Conservation (phyloP, 2,888 invertebrate species). For the Drosophila anomalata region DNA sequence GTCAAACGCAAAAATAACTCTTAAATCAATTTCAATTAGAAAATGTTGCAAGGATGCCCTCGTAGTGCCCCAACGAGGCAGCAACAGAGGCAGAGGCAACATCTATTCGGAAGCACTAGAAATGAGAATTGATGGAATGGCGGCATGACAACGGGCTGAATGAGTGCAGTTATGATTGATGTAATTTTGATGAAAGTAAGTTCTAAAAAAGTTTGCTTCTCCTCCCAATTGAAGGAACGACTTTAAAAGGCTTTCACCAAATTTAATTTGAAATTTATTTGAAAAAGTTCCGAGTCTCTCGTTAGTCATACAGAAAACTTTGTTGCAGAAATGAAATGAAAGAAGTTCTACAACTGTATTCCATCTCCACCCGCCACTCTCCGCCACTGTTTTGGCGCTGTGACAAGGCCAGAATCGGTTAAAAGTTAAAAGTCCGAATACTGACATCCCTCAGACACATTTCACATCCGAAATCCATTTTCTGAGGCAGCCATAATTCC, state of each 20-base stretch:
- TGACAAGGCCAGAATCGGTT: conserved; percentile 52
- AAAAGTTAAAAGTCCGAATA: conserved; percentile 49
- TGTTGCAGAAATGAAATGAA: conserved; percentile 73
- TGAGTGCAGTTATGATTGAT: conserved; percentile 78
- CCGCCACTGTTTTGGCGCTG: conserved; percentile 18
- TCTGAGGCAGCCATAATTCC: conserved; percentile 63
- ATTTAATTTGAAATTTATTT: conserved; percentile 71
- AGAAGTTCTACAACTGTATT: conserved; percentile 73
- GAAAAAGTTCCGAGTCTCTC: conserved; percentile 63
- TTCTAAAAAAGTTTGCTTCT: conserved; percentile 23
- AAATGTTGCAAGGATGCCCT: conserved; percentile 68
- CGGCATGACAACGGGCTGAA: conserved; percentile 49
- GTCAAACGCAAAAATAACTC: conserved; percentile 58
- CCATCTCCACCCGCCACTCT: conserved; percentile 8
- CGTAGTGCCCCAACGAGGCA: conserved; percentile 11
- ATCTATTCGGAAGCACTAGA: conserved; percentile 58
- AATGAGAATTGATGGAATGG: conserved; percentile 67
- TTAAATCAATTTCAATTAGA: conserved; percentile 77
- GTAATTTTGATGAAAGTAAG: conserved; percentile 75
- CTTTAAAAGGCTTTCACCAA: conserved; percentile 63
- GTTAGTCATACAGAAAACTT: conserved; percentile 65
- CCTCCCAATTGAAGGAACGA: conserved; percentile 24
- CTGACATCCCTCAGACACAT: conserved; percentile 60
- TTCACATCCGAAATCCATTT: conserved; percentile 60
- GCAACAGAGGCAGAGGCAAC: conserved; percentile 32